Percentiles rank a stretch among this genome's conserved stretches.
Conservation (phyloP, 2,797 vertebrate species). For the Acanthurus lineatus region DNA sequence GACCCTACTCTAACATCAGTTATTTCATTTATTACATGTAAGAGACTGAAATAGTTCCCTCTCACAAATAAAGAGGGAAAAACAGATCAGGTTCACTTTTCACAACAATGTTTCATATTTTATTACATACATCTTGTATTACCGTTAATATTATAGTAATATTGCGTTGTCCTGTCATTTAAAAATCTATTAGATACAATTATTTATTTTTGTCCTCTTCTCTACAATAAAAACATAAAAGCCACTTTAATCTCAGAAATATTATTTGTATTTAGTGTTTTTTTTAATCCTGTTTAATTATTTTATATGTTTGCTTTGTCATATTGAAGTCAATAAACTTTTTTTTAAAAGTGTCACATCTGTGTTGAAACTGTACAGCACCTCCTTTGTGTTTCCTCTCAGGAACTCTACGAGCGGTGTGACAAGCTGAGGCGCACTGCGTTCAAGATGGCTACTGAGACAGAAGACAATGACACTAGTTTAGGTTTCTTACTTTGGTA, state of each 20-base stretch:
- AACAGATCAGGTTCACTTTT: background rate
- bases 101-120: background rate
- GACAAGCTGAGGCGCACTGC: conserved; percentile 93
- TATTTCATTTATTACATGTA: background rate
- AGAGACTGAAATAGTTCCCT: background rate
- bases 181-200: no score
- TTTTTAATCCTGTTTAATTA: no score
- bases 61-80: background rate
- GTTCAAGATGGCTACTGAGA: conserved; percentile 97
- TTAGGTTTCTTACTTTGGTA: conserved; percentile 85
- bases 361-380: background rate
- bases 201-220: background rate
- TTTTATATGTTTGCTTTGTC: background rate
- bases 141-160: no score
- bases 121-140: background rate
- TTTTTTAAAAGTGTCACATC: background rate
- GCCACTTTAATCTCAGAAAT: background rate
- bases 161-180: no score
- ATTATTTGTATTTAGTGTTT: background rate
- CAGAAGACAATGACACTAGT: conserved; percentile 94
- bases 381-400: conserved; percentile 30
- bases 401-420: conserved; percentile 96
- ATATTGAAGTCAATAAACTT: background rate
- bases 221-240: background rate
- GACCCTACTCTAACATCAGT: background rate